Conservation (phyloP, 1,140 invertebrate genomes). For the Zaprionus capensis region DNA sequence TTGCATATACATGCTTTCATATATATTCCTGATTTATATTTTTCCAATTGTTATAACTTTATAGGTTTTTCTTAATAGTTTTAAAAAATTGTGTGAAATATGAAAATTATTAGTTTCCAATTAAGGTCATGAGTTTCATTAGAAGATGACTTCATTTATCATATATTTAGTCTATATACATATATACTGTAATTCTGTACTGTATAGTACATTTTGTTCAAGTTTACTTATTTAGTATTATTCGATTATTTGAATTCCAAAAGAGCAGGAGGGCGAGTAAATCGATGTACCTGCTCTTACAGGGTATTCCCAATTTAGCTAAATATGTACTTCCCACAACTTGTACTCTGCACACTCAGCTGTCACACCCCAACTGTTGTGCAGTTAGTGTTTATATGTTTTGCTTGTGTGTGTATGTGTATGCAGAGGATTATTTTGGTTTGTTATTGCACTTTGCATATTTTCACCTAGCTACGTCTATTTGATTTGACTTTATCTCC, state of each 20-base stretch:
- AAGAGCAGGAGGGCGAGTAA: background rate
- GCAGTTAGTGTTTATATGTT: slow-evolving; percentile 30
- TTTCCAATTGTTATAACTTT: background rate
- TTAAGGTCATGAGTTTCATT: no score
- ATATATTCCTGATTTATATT: background rate
- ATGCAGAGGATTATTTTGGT: slow-evolving; percentile 20
- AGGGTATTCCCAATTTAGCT: background rate
- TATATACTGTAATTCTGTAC: background rate
- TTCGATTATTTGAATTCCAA: no score
- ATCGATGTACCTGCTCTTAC: background rate
- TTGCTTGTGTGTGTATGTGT: slow-evolving; percentile 28
- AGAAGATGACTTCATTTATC: no score
- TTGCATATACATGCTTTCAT: no score
- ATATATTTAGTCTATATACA: no score
- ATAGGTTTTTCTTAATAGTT: no score
- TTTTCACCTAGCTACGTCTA: slow-evolving; percentile 44
- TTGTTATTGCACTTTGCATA: slow-evolving; percentile 60
- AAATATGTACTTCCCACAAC: no score
- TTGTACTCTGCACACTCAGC: slow-evolving; percentile 29
- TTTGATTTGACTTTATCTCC: slow-evolving; percentile 62
- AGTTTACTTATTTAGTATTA: no score
- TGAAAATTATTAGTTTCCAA: no score
- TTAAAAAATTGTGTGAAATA: no score
- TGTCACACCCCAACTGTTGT: slow-evolving; percentile 62
- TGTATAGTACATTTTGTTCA: background rate